These are phyloP conservation scores for Pituophis catenifer DNA, from an alignment of 2,113 vertebrate genomes.

Conservation along the genomic window DNA sequence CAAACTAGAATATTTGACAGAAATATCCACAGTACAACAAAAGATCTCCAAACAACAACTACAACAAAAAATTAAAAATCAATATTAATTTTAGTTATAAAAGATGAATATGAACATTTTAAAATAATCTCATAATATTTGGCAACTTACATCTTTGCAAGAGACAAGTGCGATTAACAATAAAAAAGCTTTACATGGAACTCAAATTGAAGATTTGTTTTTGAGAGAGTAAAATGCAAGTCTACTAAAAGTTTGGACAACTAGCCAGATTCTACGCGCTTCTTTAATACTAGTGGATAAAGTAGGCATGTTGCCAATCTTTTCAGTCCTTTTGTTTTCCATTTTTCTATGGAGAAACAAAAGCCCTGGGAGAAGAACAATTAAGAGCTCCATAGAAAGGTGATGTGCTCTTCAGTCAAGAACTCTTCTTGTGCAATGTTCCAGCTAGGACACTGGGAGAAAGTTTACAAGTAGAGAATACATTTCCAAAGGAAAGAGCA, in stretches of 20 bases:
- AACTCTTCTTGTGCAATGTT: conserved; percentile 33
- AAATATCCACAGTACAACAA: conserved; percentile 75
- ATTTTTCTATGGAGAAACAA: conserved; percentile 53
- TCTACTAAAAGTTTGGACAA: conserved; percentile 71
- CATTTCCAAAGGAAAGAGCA: conserved; percentile 48
- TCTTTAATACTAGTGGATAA: conserved; percentile 65
- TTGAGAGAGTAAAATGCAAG: conserved; percentile 70
- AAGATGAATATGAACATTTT: conserved; percentile 74
- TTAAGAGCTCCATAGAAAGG: conserved; percentile 22
- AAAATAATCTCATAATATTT: conserved; percentile 78
- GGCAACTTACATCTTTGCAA: conserved; percentile 76
- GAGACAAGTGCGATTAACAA: conserved; percentile 72
- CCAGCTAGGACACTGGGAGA: conserved; percentile 42
- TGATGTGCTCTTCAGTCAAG: neutral
- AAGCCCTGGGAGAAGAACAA: conserved; percentile 42
- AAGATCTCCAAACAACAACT: conserved; percentile 33
- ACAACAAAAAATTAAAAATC: conserved; percentile 36
- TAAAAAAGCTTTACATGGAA: conserved; percentile 76
- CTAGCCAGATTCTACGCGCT: conserved; percentile 61
- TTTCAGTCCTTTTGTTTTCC: conserved; percentile 30
- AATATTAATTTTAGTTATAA: conserved; percentile 75
- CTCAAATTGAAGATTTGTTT: conserved; percentile 71
- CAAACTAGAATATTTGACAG: conserved; percentile 75
- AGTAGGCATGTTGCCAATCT: conserved; percentile 63
- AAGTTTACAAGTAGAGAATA: conserved; percentile 52